Base-by-base conservation (phyloP, 1,140 invertebrate genomes). In the Hyles euphorbiae region DNA sequence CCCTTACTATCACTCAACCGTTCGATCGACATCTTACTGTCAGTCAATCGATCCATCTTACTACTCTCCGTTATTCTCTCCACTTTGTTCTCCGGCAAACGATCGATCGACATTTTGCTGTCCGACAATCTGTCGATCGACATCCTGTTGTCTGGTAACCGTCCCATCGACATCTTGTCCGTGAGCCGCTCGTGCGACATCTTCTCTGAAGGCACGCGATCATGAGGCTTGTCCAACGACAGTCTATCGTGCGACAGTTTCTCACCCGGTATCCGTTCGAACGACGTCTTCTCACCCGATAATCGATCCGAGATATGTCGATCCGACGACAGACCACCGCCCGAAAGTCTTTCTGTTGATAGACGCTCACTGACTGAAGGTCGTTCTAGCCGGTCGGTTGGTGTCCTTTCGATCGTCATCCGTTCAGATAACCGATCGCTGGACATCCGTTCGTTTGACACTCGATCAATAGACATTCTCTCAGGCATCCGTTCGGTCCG, bases 81-180 rank as follows among this genome's bases (percentile, higher is more conserved):
- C 51, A 72, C 58, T 58, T 78, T 81, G 43, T 65, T 67, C 10
- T 57, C 57, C 6, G 61, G 56, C 43, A 71, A 52, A 10, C 65
- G 65, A 36, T 80, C 77, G 55, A 74, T 67, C 9, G 68, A 63
- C 56, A 70, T 61, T 55, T 78, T 79, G 7, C 72, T 77, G 7
- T 67, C 68, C 11, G 68, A 60, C 10, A 75, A 48, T 11, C 74
- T 56, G 32, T 79, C 75, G 50, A 68, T 62, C 45, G 70, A 64
- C 12, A 67, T 50, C 22, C 68, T 75, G 7, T 43, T 63, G 36
- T 58, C 56, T 0, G 53, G 48, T 34, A 64, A 40, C 44, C 47
- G 68, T 50, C 43, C 34, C 48, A 47, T 10, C 22, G 22, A 32
- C 34, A 67, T 60, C 40, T 69, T 67, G 3, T 74, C 73, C 22